phyloP scores from a whole-genome alignment of 2,113 vertebrate genomes.

The Electrona antarctica region DNA sequence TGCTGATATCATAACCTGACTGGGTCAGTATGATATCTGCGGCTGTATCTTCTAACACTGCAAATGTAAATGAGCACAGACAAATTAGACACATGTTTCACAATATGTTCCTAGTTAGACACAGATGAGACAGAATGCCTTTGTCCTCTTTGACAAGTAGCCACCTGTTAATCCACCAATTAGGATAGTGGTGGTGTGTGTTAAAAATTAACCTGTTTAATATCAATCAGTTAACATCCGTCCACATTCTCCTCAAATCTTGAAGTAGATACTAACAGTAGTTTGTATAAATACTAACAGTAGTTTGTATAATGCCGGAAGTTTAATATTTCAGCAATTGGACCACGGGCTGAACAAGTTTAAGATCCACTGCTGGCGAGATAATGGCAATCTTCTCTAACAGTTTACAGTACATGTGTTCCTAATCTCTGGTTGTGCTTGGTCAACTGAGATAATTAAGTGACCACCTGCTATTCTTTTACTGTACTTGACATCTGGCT shows the following conservation, averaged over 20 bases:
- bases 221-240: too few species aligned
- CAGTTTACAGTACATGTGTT: slow-evolving; percentile 42
- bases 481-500: slow-evolving; percentile 76
- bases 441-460: slow-evolving; percentile 73
- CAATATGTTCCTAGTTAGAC: not conserved
- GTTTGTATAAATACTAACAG: too few species aligned
- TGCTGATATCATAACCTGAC: too few species aligned
- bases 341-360: slow-evolving; percentile 17
- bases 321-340: slow-evolving; percentile 27
- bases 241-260: too few species aligned
- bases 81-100: not conserved
- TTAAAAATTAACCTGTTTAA: slow-evolving; percentile 27
- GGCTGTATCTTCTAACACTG: too few species aligned
- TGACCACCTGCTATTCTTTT: slow-evolving; percentile 77
- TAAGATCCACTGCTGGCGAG: not conserved
- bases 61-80: not conserved
- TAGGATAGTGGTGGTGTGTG: slow-evolving; percentile 21
- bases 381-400: slow-evolving; percentile 33
- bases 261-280: too few species aligned
- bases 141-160: slow-evolving; percentile 45
- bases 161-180: slow-evolving; percentile 40
- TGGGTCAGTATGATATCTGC: too few species aligned
- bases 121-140: not conserved
- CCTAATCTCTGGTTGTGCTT: slow-evolving; percentile 64
- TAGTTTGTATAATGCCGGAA: too few species aligned